phyloP scores from a whole-genome alignment of 2,113 vertebrate genomes.

The Myotis davidii region DNA sequence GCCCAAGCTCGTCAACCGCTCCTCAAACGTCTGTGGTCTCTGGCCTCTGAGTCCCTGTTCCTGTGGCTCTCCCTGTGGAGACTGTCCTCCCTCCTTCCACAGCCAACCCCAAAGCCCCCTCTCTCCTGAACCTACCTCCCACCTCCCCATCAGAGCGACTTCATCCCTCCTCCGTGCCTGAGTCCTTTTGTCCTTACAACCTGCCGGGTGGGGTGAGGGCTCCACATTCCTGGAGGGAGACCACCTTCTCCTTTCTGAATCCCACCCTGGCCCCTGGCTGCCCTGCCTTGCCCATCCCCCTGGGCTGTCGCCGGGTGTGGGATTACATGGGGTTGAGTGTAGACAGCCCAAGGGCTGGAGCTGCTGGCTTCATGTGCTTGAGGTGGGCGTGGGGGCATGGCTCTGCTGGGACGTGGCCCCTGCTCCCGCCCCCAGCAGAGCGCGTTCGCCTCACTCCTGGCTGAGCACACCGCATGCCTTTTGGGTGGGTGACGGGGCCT shows the following conservation, averaged over 20 bases:
- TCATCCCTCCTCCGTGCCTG: not conserved
- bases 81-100: not conserved
- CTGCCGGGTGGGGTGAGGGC: not conserved
- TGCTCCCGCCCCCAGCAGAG: not conserved
- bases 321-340: not conserved
- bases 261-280: not conserved
- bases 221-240: not conserved
- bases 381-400: not conserved
- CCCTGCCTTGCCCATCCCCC: not conserved
- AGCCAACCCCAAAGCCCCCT: not conserved
- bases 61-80: not conserved
- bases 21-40: not conserved
- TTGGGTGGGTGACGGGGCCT: not conserved
- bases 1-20: not conserved
- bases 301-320: rapidly evolving
- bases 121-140: not conserved
- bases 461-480: rapidly evolving
- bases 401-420: not conserved
- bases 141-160: not conserved
- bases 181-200: not conserved
- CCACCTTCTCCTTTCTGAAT: not conserved
- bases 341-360: not conserved
- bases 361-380: not conserved
- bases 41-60: not conserved
- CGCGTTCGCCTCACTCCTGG: not conserved